Evolutionary conservation across 2,888 invertebrate genomes (phyloP).

Genomic region (Cryptosula pallasiana): DNA sequence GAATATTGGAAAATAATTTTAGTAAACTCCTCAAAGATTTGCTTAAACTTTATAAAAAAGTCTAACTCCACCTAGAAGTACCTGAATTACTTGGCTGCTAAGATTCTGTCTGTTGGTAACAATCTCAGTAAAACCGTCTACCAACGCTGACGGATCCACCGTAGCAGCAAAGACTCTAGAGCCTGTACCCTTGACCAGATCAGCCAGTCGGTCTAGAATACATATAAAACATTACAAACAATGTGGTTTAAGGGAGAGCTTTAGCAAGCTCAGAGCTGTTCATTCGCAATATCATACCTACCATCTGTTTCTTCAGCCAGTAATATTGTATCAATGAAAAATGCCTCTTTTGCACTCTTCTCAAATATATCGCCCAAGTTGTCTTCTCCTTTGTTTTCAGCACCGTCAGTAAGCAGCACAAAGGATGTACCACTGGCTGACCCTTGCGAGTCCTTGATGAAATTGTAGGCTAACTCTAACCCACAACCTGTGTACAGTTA

Average conservation of each 20-base stretch:
- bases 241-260: too few species aligned
- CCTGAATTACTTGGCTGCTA: background rate
- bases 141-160: background rate
- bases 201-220: background rate
- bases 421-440: background rate
- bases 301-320: background rate
- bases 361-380: background rate
- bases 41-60: too few species aligned
- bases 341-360: background rate
- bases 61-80: too few species aligned
- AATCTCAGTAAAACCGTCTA: slow-evolving; percentile 9
- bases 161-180: background rate
- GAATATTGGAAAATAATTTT: too few species aligned
- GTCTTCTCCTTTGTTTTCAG: background rate
- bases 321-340: slow-evolving; percentile 16
- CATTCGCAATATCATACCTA: background rate
- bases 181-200: background rate
- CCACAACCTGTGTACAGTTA: background rate
- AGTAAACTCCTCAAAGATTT: too few species aligned
- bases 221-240: background rate
- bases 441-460: background rate
- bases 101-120: slow-evolving; percentile 7
- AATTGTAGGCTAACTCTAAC: background rate
- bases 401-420: slow-evolving; percentile 3
- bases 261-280: too few species aligned